A percentile compares a stretch with the other conserved stretches of the same genome.
Evolutionary conservation across 2,113 vertebrate species (phyloP).

Genomic region (Xenopus tropicalis): DNA sequence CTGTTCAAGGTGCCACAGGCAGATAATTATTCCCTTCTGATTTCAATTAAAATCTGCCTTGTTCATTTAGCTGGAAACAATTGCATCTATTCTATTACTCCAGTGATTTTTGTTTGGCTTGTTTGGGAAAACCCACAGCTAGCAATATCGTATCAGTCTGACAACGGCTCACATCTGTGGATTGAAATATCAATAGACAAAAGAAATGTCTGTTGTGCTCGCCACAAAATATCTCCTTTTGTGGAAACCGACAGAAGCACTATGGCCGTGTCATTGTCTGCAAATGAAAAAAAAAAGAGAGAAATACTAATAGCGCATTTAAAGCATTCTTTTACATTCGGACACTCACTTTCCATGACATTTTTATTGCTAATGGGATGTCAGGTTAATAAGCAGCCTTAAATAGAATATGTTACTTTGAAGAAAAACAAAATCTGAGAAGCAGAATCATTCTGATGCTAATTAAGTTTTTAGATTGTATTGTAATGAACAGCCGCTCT

Average conservation of each 20-base stretch:
- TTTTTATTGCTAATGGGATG: constrained; percentile 30
- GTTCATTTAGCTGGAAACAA: constrained; percentile 42
- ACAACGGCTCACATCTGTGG: constrained; percentile 34
- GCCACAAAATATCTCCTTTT: constrained; percentile 26
- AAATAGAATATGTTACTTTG: constrained; percentile 16
- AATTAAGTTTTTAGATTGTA: constrained; percentile 34
- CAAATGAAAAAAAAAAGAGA: constrained; percentile 15
- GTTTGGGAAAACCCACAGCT: constrained; percentile 21
- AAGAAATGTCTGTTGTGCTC: constrained; percentile 33
- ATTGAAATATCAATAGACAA: constrained; percentile 35
- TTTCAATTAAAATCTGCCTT: constrained; percentile 35
- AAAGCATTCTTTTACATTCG: constrained; percentile 29
- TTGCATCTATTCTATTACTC: constrained; percentile 33
- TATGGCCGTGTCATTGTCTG: constrained; percentile 9
- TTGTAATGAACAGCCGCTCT: background rate
- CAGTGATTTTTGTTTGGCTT: constrained; percentile 29
- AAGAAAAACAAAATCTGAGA: background rate
- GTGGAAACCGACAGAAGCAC: constrained; percentile 30
- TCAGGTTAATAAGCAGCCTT: constrained; percentile 34
- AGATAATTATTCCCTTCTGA: constrained; percentile 38
- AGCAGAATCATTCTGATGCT: constrained; percentile 24
- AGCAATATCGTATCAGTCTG: constrained; percentile 34
- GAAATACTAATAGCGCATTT: constrained; percentile 9
- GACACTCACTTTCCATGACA: constrained; percentile 28
- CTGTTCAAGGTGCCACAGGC: constrained; percentile 37